Evolutionary conservation across 2,888 invertebrate species (phyloP), one percentile per base, ranked within the genome.

Genomic region (Drosophila rellima): DNA sequence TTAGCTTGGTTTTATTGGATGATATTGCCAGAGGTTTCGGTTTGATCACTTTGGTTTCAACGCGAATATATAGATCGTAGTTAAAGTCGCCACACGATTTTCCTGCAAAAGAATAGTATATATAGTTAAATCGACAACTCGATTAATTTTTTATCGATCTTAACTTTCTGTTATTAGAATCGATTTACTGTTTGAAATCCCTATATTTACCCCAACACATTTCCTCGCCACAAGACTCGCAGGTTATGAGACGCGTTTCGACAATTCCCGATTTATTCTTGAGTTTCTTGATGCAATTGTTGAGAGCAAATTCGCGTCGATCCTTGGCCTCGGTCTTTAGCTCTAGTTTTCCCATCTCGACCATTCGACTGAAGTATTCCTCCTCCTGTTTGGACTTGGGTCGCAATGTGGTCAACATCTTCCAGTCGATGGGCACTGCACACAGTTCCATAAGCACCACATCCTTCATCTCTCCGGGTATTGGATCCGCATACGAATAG

Each of bases 401-500:
- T 80, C 97, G 93, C 29, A 96, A 92, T n/a, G 96, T 95, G 13
- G 98, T 98, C 62, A 98, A 93, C 98, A 98, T 98, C 92, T 96
- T 95, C 98, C 98, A 98, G 90, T 97, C 97, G 70, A 98, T 98
- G 37, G 96, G 95, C 17, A 98, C 97, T 10, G 95, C 94, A 83
- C 96, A 96, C 51, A 98, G 93, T 84, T 98, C 97, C 80, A 90
- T 87, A 0, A 93, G 80, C 2, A 90, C 80, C 45, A 93, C 85
- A 31, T 88, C 89, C 68, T 91, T 94, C 97, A 98, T 97, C 91
- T 97, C 97, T 0, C 94, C 93, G 2, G 98, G 97, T 73, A 97
- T 93, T 0, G 98, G 97, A 92, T 98, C 96, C 82, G 94, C 93
- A 79, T 94, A 95, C 0, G 92, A 55, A 63, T 92, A 93, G 2